These are phyloP conservation scores for Laticauda laticaudata DNA, from an alignment of 2,113 vertebrate species.

Conservation along the genomic window DNA sequence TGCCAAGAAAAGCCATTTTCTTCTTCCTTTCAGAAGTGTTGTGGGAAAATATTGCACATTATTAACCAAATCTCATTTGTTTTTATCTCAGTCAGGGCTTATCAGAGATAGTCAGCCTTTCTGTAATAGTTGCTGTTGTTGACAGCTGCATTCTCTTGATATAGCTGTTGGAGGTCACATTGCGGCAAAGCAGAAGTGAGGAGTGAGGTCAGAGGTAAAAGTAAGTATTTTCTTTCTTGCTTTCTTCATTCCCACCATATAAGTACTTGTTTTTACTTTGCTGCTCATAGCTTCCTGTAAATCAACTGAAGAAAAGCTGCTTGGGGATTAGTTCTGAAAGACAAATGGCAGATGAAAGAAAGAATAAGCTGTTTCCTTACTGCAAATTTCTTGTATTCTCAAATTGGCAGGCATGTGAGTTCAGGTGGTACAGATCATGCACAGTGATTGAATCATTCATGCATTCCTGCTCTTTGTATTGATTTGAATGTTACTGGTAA, in stretches of 20 bases:
- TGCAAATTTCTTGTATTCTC: background rate
- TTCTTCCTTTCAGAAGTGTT: background rate
- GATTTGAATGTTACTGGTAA: background rate
- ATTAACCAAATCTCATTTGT: background rate
- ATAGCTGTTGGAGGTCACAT: background rate
- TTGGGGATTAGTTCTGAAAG: background rate
- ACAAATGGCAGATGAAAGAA: background rate
- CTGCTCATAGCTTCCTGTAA: background rate
- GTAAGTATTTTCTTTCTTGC: background rate
- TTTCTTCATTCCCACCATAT: background rate
- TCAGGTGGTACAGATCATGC: background rate
- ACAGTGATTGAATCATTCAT: background rate
- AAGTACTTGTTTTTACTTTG: background rate
- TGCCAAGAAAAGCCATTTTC: background rate
- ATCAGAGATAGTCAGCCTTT: background rate
- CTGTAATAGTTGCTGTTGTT: background rate
- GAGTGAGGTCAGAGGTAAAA: background rate
- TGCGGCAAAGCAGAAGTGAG: background rate
- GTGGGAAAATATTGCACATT: background rate
- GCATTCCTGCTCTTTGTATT: background rate
- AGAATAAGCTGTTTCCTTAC: background rate
- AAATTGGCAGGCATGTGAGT: background rate
- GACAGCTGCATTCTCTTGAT: background rate
- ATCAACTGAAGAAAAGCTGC: background rate
- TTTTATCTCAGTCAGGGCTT: background rate